Evolutionary conservation across 2,113 vertebrate genomes (phyloP).

Genomic region (Chaetops frenatus): DNA sequence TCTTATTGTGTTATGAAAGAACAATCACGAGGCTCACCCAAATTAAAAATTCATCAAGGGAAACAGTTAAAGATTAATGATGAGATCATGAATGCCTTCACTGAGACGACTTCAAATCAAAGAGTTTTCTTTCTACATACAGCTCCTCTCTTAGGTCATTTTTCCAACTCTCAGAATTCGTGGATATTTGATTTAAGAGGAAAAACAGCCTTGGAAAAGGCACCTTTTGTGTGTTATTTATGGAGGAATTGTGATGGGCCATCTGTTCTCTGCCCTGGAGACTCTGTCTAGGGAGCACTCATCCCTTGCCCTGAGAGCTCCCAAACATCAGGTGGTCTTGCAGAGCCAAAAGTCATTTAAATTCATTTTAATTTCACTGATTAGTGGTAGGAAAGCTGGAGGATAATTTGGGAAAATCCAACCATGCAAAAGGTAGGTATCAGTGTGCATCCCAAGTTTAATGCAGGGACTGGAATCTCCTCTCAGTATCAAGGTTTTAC

Average conservation of each 20-base stretch:
- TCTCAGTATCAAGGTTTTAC: neutral
- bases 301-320: neutral
- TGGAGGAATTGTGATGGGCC: neutral
- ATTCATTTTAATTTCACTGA: neutral
- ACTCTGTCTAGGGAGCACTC: neutral
- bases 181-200: neutral
- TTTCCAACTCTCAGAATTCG: neutral
- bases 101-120: neutral
- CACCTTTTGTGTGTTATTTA: neutral
- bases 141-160: neutral
- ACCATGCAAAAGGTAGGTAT: neutral
- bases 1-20: neutral
- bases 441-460: rapidly evolving
- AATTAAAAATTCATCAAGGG: neutral
- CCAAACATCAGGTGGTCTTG: neutral
- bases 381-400: neutral
- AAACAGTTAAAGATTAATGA: neutral
- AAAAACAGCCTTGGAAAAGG: neutral
- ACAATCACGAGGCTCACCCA: neutral
- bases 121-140: neutral
- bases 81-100: neutral
- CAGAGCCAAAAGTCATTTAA: neutral
- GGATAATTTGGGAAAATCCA: neutral
- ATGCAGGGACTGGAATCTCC: neutral
- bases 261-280: neutral